Percentiles rank a stretch among this genome's conserved stretches.
These are phyloP conservation scores for Perca schrenkii DNA, from an alignment of 2,113 vertebrate species.

Conservation along the genomic window DNA sequence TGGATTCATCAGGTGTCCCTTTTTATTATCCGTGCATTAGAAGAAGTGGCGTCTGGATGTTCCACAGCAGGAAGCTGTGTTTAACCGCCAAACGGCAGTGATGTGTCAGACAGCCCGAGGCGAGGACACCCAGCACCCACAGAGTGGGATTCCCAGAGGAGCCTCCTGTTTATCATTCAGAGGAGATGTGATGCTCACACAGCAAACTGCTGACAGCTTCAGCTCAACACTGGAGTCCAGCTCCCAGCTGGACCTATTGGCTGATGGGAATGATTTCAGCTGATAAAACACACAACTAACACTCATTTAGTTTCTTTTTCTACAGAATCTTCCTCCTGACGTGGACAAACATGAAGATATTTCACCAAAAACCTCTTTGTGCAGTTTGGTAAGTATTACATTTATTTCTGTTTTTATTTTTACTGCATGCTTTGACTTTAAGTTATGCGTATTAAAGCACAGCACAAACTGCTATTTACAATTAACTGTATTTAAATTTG, in stretches of 20 bases:
- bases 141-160: neutral
- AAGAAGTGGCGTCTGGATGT: neutral
- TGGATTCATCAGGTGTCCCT: neutral
- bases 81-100: neutral
- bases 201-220: no score
- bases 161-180: conserved; percentile 13
- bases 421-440: neutral
- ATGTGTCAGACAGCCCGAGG: neutral
- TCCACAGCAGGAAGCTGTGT: neutral
- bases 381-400: neutral
- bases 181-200: neutral
- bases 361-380: no score
- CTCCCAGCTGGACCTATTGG: no score
- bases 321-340: neutral
- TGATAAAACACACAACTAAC: neutral
- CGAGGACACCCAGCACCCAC: conserved; percentile 12
- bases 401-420: neutral
- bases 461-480: neutral
- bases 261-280: no score
- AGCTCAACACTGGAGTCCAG: neutral
- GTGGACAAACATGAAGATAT: neutral
- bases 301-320: neutral
- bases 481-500: neutral
- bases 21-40: neutral
- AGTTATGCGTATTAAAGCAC: neutral